A percentile compares a stretch with the other conserved stretches of the same genome.
These are phyloP conservation scores for Drosophila melanocephala DNA, from an alignment of 2,888 invertebrate genomes.

Conservation along the genomic window DNA sequence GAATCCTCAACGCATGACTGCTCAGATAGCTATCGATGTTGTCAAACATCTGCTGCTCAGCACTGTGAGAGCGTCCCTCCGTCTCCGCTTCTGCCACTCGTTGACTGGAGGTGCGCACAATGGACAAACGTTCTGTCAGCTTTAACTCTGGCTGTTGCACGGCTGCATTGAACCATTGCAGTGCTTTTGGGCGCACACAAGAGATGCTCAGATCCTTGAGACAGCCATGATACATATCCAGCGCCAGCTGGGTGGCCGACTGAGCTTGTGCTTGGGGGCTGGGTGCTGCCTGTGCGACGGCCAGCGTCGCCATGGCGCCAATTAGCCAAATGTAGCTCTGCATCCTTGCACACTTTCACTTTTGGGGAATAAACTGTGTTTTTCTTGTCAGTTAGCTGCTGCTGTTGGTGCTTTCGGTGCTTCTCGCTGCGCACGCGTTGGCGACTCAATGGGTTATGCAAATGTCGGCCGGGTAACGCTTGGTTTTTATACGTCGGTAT, in stretches of 20 bases:
- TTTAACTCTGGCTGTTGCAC: conserved; percentile 89
- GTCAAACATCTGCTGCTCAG: conserved; percentile 88
- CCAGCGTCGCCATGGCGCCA: conserved; percentile 70
- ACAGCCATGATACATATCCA: conserved; percentile 89
- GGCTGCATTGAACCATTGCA: conserved; percentile 90
- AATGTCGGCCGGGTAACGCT: conserved; percentile 76
- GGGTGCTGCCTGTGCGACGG: conserved; percentile 51
- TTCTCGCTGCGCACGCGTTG: conserved; percentile 71
- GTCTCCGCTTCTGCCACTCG: conserved; percentile 4
- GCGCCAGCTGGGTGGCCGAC: conserved; percentile 88
- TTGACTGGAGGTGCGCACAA: conserved; percentile 88
- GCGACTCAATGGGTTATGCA: conserved; percentile 84
- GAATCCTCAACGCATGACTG: conserved; percentile 91
- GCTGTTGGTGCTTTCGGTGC: conserved; percentile 15
- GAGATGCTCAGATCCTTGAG: conserved; percentile 89
- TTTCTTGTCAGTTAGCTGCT: background rate
- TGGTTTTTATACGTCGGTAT: conserved; percentile 85
- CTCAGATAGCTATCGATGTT: conserved; percentile 91
- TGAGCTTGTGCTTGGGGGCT: conserved; percentile 86
- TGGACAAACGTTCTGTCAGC: conserved; percentile 91
- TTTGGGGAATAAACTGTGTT: background rate
- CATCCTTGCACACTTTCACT: conserved; percentile 71
- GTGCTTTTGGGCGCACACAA: conserved; percentile 92
- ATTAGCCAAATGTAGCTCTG: conserved; percentile 67
- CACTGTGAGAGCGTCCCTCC: conserved; percentile 75